Conservation (phyloP, 2,113 vertebrate genomes). For the Procapra przewalskii region DNA sequence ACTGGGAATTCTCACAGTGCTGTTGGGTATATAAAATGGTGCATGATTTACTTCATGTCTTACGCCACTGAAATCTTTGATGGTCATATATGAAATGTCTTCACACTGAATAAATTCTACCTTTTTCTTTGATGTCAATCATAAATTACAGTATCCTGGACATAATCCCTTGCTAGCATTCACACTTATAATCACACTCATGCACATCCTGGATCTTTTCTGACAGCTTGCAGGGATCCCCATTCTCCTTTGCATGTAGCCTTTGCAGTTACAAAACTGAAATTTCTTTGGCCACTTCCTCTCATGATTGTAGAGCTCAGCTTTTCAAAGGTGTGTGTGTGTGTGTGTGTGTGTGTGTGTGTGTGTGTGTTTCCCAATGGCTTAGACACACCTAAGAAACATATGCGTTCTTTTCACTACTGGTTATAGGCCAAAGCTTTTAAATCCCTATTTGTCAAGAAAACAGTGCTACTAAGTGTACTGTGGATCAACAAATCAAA, state of each 20-base stretch:
- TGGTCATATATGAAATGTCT: conserved; percentile 38
- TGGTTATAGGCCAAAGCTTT: background rate
- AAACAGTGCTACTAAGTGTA: background rate
- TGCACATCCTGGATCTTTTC: background rate
- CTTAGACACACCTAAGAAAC: conserved; percentile 32
- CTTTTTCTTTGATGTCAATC: conserved; percentile 36
- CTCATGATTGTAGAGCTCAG: background rate
- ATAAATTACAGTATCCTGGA: background rate
- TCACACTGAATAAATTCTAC: conserved; percentile 27
- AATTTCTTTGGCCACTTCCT: conserved; percentile 40
- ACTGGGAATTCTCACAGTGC: background rate
- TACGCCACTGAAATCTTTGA: conserved; percentile 13
- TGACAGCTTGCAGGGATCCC: conserved; percentile 23
- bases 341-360: too few species aligned
- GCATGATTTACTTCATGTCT: background rate
- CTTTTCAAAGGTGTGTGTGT: background rate
- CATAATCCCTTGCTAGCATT: conserved; percentile 17
- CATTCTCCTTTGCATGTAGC: conserved; percentile 2
- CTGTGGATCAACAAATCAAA: background rate
- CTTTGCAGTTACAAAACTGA: conserved; percentile 4
- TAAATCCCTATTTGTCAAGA: conserved; percentile 20
- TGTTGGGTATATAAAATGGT: background rate
- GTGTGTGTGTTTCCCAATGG: too few species aligned
- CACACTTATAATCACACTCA: conserved; percentile 31
- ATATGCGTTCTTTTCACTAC: conserved; percentile 32